phyloP scores from a whole-genome alignment of 2,888 invertebrate species.

The Thereva nobilitata region DNA sequence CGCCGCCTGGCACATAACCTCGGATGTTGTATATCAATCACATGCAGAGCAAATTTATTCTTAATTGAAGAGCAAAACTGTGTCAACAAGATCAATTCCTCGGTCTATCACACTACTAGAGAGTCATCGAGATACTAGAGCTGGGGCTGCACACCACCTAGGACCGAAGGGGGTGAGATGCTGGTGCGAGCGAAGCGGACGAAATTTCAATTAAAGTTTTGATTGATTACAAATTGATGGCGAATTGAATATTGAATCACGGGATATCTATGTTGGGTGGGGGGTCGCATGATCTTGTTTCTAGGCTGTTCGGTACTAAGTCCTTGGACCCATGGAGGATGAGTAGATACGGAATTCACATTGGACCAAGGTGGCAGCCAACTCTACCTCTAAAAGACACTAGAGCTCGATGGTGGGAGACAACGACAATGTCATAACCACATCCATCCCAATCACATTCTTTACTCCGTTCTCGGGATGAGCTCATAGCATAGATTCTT shows the following conservation, averaged over 20 bases:
- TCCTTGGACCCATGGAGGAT: too few species aligned
- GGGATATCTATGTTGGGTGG: background rate
- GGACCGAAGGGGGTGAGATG: background rate
- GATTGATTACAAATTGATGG: slow-evolving; percentile 34
- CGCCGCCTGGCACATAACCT: too few species aligned
- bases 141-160: background rate
- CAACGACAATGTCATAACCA: too few species aligned
- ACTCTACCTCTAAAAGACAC: too few species aligned
- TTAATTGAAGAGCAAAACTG: slow-evolving; percentile 31
- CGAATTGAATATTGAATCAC: slow-evolving; percentile 2
- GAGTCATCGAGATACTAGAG: background rate
- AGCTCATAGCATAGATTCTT: too few species aligned
- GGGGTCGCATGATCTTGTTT: too few species aligned
- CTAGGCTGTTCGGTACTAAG: too few species aligned
- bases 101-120: background rate
- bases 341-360: too few species aligned
- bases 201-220: slow-evolving; percentile 33
- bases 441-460: too few species aligned
- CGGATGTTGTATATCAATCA: background rate
- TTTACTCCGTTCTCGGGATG: too few species aligned
- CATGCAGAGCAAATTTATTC: slow-evolving; percentile 21
- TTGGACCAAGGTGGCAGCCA: too few species aligned
- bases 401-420: too few species aligned
- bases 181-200: background rate
- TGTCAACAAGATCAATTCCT: slow-evolving; percentile 35